Evolutionary conservation across 1,140 invertebrate species (phyloP), one percentile per base, ranked within the genome.

Genomic region (Drosophila lacertosa): DNA sequence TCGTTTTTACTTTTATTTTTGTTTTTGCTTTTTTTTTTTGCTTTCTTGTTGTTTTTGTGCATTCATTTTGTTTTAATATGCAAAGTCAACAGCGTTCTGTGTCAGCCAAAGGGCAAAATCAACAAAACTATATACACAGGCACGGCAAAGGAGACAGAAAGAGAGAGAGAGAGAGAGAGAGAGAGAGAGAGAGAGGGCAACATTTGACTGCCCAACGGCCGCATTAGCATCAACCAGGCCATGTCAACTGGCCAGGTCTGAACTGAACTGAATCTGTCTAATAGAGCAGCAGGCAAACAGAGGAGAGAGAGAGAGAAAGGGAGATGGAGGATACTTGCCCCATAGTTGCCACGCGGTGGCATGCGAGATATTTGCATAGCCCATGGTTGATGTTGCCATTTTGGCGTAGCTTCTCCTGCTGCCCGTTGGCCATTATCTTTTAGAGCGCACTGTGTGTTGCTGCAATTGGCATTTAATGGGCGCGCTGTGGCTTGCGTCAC

Each of bases 61-160:
- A 81, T 82, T 84, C 76, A 81, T 84, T 84, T 84, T 73, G 80
- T 86, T 84, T 86, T 86, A 86, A 84, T 81, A 86, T 86, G 81
- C 81, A 84, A 81, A 86, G 77, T 83, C 79, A 83, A 86, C 80
- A 84, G 67, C 81, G 67, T 82, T 82, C 68, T 81, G 77, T 81
- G 78, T 82, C 69, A 74, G 78, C 78, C 78, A 73, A 81, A 82
- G 78, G 78, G 81, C 81, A 86, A 81, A 84, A 81, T 86, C 77
- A 84, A 83, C 80, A 83, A 51, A 78, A 72, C 81, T 68, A 69
- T 48, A 60, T 60, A 68, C 53, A 54, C 42, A 42, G 44, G 57
- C 11, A 20, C 26, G 29, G 44, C 24, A 51, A 29, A 16, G 47
- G 3, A 18, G 24, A 11, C 5, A 11, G n/a, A 26, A 9, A 7